Evolutionary conservation across 2,888 invertebrate species (phyloP), one percentile per base, ranked within the genome.

Genomic region (Scaptodrosophila latifasciaeformis): DNA sequence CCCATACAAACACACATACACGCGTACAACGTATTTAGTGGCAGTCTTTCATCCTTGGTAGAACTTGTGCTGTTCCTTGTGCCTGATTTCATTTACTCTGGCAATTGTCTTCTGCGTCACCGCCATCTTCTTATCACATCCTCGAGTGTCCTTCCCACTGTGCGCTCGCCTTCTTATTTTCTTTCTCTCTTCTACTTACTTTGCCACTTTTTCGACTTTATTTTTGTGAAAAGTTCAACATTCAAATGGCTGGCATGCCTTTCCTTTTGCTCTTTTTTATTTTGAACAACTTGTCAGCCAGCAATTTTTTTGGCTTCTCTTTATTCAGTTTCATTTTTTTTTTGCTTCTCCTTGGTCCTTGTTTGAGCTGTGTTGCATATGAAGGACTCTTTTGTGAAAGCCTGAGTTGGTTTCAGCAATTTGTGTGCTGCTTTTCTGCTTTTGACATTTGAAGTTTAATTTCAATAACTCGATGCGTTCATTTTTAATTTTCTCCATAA

Each of bases 391-490:
- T 6, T n/a, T n/a, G n/a, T n/a, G n/a, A n/a, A n/a, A n/a, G 24
- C 31, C n/a, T 2, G 31, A 3, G 2, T 31, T 10, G 31, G 12
- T 31, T n/a, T 31, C 10, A 5, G 9, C 31, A 6, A 9, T 27
- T 5, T 27, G 27, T 27, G 27, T 27, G 27, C 24, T 24, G 4
- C 4, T 5, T 7, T 24, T 44, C 79, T 81, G 80, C 27, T 55
- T 58, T 54, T 77, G 76, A 77, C 82, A 77, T 66, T 70, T 79
- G 80, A 80, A 81, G 80, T 79, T 77, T 77, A 81, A 79, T 77
- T 81, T 77, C 80, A 81, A 81, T 80, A 79, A 74, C 82, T 77
- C 64, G 57, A 67, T 62, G 65, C 61, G 57, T 55, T 62, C 49
- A 53, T 49, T 68, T 81, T 70, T 67, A 24, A 24, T 24, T 24